phyloP scores from a whole-genome alignment of 2,797 vertebrate species.

The Pseudotriccus pelzelni region DNA sequence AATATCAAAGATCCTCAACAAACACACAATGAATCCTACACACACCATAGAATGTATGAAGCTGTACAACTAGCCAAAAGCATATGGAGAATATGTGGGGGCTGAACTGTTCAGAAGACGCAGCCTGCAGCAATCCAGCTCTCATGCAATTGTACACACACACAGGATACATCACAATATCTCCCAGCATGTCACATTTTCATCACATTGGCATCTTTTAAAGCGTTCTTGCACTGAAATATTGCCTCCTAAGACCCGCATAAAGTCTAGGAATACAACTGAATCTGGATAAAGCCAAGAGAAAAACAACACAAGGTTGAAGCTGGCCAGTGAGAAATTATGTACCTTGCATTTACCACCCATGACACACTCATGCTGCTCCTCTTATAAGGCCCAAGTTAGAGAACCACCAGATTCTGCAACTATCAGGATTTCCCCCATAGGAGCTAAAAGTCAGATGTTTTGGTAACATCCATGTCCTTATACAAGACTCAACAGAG shows the following conservation, averaged over 20 bases:
- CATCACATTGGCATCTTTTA: neutral
- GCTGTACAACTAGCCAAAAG: neutral
- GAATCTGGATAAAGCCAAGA: neutral
- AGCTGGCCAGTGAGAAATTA: neutral
- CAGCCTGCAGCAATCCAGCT: neutral
- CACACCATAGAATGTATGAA: rapidly evolving
- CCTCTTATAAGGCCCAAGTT: neutral
- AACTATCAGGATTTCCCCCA: neutral
- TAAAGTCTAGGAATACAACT: neutral
- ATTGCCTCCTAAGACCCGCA: neutral
- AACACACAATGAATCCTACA: neutral
- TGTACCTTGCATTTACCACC: neutral
- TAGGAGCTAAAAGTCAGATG: neutral
- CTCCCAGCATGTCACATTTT: neutral
- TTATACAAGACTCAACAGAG: neutral
- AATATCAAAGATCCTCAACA: neutral
- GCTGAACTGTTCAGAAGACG: neutral
- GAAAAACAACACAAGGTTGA: neutral
- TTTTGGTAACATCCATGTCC: neutral
- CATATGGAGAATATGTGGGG: neutral
- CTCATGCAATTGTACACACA: neutral
- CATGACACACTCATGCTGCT: neutral
- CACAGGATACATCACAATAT: rapidly evolving
- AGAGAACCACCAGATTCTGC: neutral
- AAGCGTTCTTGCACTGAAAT: neutral